A percentile compares a stretch with the other conserved stretches of the same genome.
Evolutionary conservation across 2,113 vertebrate species (phyloP).

Genomic region (Cottus gobio): DNA sequence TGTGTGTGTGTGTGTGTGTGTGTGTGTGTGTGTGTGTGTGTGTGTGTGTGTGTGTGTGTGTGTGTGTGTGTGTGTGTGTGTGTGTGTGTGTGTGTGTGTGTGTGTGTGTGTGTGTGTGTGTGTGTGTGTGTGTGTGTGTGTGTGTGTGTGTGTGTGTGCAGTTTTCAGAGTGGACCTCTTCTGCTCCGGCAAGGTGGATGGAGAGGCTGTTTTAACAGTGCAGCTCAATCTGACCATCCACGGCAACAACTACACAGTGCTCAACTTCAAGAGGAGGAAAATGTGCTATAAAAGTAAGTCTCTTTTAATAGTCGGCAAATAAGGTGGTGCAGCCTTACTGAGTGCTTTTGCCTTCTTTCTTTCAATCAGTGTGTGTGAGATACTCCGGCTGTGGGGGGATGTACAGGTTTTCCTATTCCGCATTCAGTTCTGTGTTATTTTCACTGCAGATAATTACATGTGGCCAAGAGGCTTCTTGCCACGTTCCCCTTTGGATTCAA

Average conservation of each 20-base stretch:
- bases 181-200: constrained; percentile 94
- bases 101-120: not conserved
- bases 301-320: not conserved
- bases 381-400: no score
- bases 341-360: no score
- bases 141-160: constrained; percentile 61
- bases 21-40: not conserved
- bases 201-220: constrained; percentile 92
- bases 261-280: constrained; percentile 99
- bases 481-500: constrained; percentile 42
- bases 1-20: not conserved
- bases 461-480: constrained; percentile 34
- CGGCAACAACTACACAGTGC: constrained; percentile 97
- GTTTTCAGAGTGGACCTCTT: constrained; percentile 95
- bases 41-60: not conserved
- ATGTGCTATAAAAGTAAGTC: constrained; percentile 96
- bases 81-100: not conserved
- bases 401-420: constrained; percentile 11
- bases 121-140: not conserved
- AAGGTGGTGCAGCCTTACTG: not conserved
- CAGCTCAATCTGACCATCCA: constrained; percentile 95
- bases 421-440: constrained; percentile 36
- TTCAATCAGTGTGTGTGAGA: not conserved
- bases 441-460: constrained; percentile 56
- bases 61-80: constrained; percentile 5